Conservation (phyloP, 1,140 invertebrate genomes). For the Rhagoletis pomonella region DNA sequence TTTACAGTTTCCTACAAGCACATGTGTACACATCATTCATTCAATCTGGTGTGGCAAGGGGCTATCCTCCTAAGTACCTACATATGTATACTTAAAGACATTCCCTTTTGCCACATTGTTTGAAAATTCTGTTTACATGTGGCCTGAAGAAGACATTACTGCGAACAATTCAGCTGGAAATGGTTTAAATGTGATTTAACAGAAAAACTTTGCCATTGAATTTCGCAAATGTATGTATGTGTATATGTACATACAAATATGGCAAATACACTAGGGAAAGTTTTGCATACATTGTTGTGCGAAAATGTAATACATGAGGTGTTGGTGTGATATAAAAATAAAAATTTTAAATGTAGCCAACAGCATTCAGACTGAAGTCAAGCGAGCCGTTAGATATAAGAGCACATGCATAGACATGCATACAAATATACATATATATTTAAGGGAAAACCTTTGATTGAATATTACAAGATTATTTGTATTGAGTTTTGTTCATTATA, state of each 20-base stretch:
- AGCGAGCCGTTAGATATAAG: no score
- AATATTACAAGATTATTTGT: no score
- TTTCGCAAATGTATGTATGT: no score
- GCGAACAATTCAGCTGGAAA: conserved; percentile 14
- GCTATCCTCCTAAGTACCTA: background rate
- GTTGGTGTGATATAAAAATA: background rate
- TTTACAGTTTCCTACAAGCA: background rate
- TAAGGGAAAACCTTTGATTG: no score
- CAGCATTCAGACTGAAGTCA: no score
- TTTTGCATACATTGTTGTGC: background rate
- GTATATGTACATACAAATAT: background rate
- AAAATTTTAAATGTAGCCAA: no score
- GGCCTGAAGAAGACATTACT: conserved; percentile 4
- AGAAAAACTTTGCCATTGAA: no score
- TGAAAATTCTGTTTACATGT: background rate
- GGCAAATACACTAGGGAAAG: background rate
- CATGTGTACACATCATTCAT: background rate
- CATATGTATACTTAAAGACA: background rate
- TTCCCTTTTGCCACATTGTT: conserved; percentile 27
- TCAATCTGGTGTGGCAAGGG: background rate
- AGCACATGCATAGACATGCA: no score
- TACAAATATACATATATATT: no score
- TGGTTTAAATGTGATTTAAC: conserved; percentile 23
- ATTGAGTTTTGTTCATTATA: no score
- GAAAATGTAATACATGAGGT: background rate